Evolutionary conservation across 2,113 vertebrate species (phyloP).

Genomic region (Cephalopholis sonnerati): DNA sequence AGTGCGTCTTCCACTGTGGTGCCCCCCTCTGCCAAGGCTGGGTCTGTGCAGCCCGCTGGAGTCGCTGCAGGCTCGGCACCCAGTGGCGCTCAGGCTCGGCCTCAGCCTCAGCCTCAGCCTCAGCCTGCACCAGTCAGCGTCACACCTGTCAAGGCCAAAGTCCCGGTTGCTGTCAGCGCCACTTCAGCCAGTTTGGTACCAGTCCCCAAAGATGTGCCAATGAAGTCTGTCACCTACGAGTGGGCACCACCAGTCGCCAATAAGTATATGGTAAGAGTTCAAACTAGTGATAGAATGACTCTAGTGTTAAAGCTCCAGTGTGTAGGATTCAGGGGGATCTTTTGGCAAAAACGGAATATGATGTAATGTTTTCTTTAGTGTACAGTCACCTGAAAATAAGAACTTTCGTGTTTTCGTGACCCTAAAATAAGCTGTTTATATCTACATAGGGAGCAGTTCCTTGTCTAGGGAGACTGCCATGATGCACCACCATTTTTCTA

Average conservation of each 20-base stretch:
- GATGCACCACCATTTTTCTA: too few species aligned
- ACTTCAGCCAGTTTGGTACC: conserved; percentile 69
- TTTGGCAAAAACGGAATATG: too few species aligned
- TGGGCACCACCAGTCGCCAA: conserved; percentile 97
- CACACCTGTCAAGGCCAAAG: conserved; percentile 40
- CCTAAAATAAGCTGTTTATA: too few species aligned
- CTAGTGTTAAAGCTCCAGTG: too few species aligned
- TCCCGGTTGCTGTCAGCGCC: conserved; percentile 34
- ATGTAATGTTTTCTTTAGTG: too few species aligned
- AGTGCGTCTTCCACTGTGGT: conserved; percentile 26
- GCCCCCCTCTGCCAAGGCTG: conserved; percentile 7
- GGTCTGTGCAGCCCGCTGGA: neutral
- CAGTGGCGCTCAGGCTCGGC: neutral
- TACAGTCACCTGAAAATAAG: too few species aligned
- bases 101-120: neutral
- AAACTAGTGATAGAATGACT: neutral
- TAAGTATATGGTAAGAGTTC: conserved; percentile 89
- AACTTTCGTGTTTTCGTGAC: too few species aligned
- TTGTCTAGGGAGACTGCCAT: too few species aligned
- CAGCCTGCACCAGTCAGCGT: conserved; percentile 5
- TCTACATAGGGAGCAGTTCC: too few species aligned
- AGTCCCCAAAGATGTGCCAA: conserved; percentile 88
- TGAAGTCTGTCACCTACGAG: conserved; percentile 93
- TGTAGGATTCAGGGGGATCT: too few species aligned
- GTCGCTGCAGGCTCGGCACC: conserved; percentile 1